Conservation (phyloP, 2,888 invertebrate genomes). For the Cephalotes varians region DNA sequence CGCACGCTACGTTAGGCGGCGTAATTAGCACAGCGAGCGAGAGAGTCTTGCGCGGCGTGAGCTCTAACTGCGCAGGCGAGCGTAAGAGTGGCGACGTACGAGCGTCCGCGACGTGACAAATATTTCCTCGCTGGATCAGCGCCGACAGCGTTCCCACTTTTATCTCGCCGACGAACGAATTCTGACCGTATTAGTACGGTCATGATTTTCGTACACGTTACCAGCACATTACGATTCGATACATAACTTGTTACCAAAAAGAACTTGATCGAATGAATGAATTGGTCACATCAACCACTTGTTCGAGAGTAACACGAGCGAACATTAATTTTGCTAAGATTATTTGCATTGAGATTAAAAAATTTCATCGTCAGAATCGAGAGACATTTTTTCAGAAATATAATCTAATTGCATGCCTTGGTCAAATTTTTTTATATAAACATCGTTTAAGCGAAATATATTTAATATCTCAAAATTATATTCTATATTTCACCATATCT, state of each 20-base stretch:
- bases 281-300: neutral
- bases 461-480: neutral
- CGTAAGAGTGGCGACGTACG: slow-evolving; percentile 61
- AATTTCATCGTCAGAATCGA: neutral
- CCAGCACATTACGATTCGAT: neutral
- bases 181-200: neutral
- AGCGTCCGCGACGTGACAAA: slow-evolving; percentile 60
- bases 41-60: slow-evolving; percentile 76
- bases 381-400: neutral
- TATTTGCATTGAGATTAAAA: neutral
- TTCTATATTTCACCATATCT: slow-evolving; percentile 17
- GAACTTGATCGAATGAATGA: neutral
- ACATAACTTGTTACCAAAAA: slow-evolving; percentile 1
- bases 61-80: slow-evolving; percentile 71
- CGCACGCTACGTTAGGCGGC: slow-evolving; percentile 80
- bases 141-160: slow-evolving; percentile 18
- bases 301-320: neutral
- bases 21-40: slow-evolving; percentile 80
- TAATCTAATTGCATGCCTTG: neutral
- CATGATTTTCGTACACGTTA: neutral
- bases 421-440: neutral
- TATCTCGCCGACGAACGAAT: neutral
- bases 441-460: neutral
- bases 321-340: neutral
- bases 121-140: slow-evolving; percentile 44